phyloP scores from a whole-genome alignment of 2,888 invertebrate genomes.

The Allygus modestus region DNA sequence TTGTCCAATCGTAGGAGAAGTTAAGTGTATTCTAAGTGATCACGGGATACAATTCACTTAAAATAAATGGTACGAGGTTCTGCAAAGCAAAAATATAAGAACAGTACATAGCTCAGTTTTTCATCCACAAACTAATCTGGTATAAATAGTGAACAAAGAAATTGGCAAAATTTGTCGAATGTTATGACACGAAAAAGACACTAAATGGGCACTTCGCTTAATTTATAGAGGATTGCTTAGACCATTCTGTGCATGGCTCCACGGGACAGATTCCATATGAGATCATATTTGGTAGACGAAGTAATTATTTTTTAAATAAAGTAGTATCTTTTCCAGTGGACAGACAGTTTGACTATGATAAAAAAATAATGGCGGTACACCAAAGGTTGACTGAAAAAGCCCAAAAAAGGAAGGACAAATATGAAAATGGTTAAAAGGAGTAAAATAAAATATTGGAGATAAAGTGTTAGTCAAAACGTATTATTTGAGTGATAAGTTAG shows the following conservation, averaged over 20 bases:
- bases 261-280: too few species aligned
- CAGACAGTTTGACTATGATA: too few species aligned
- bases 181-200: constrained; percentile 26
- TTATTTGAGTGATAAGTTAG: neutral
- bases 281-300: too few species aligned
- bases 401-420: too few species aligned
- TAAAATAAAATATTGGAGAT: neutral
- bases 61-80: constrained; percentile 8
- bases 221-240: too few species aligned
- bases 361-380: too few species aligned
- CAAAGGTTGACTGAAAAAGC: too few species aligned
- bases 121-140: constrained; percentile 40
- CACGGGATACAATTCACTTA: constrained; percentile 17
- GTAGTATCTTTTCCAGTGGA: too few species aligned
- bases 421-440: too few species aligned
- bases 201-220: too few species aligned
- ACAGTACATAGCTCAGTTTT: constrained; percentile 8
- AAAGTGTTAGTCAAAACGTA: constrained; percentile 8
- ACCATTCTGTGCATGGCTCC: too few species aligned
- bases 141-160: constrained; percentile 21
- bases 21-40: constrained; percentile 21
- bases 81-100: neutral
- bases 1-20: neutral
- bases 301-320: too few species aligned
- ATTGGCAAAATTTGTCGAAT: constrained; percentile 26